Evolutionary conservation across 2,797 vertebrate genomes (phyloP), one percentile per base, ranked within the genome.

Genomic region (Garrulus glandarius): DNA sequence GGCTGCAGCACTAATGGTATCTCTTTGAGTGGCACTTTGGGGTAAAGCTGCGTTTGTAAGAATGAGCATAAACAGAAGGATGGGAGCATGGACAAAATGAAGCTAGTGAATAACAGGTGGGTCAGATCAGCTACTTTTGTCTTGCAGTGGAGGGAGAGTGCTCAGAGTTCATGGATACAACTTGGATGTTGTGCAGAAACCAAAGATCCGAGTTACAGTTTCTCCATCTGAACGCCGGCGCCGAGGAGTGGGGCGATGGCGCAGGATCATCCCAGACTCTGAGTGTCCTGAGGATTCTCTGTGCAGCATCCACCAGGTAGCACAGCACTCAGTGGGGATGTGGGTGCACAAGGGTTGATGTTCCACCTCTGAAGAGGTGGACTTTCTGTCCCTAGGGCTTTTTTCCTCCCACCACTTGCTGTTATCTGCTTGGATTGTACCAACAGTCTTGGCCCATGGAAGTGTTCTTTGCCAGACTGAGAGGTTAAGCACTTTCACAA

Each of bases 111-210:
- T 63, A 60, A 49, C 6, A 63, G 36, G 27, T 93, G 69, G 4
- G 7, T 69, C 55, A 87, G 30, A 84, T 50, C 20, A 11, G 37
- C 67, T 69, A 6, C 56, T 94, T 90, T 39, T 97, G 32, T 96
- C 49, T 98, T 98, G 69, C 96, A 99, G 99, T 13, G 99, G 99
- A 2, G 99, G 99, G 8, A 98, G 99, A 57, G 93, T 98, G 80
- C 98, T 99, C 94, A 96, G 94, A 41, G 98, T 99, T 84, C 98
- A 78, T 0, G 99, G 99, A 5, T 98, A 99, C 92, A 99, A 99
- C 95, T 94, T 99, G 96, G 99, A 99, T 49, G 99, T 99, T 92
- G 99, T 99, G 14, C 99, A 99, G 97, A 98, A 98, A 39, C 99
- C 99, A 2, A 98, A 98, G 77, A 99, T 99, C 96, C 97, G 98